Conservation (phyloP, 2,113 vertebrate genomes). For the Asarcornis scutulata region DNA sequence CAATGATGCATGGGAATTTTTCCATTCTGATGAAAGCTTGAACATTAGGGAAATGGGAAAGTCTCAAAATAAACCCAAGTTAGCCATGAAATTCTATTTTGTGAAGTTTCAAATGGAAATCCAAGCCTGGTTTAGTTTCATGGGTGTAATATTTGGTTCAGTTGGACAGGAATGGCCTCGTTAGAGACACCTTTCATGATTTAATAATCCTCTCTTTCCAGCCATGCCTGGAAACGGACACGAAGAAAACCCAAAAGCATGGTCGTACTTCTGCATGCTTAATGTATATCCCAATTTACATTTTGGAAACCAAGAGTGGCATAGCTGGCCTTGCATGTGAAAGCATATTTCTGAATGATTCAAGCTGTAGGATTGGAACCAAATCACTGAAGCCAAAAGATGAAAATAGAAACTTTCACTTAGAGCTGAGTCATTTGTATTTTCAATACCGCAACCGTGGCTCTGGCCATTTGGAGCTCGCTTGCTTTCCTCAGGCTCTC, state of each 20-base stretch:
- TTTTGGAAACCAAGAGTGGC: conserved; percentile 22
- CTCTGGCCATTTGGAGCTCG: neutral
- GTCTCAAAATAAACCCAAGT: neutral
- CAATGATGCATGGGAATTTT: neutral
- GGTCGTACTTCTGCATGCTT: neutral
- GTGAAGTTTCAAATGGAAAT: neutral
- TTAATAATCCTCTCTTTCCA: neutral
- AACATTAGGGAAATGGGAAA: neutral
- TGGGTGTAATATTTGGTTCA: neutral
- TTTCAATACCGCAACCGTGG: neutral
- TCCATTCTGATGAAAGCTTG: neutral
- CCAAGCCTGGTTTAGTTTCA: neutral
- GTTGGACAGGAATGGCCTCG: neutral
- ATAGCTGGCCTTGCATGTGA: neutral
- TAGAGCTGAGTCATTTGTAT: conserved; percentile 45
- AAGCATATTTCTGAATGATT: conserved; percentile 45
- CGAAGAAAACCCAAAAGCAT: neutral
- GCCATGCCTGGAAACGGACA: neutral
- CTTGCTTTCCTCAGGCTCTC: neutral
- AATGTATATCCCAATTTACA: conserved; percentile 12
- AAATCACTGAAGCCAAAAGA: conserved; percentile 16
- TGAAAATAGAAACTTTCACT: conserved; percentile 44
- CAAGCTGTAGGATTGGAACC: conserved; percentile 29
- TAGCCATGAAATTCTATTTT: neutral
- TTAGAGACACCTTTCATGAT: conserved; percentile 5